Evolutionary conservation across 2,888 invertebrate species (phyloP), one percentile per base, ranked within the genome.

Genomic region (Teinopalpus imperialis): DNA sequence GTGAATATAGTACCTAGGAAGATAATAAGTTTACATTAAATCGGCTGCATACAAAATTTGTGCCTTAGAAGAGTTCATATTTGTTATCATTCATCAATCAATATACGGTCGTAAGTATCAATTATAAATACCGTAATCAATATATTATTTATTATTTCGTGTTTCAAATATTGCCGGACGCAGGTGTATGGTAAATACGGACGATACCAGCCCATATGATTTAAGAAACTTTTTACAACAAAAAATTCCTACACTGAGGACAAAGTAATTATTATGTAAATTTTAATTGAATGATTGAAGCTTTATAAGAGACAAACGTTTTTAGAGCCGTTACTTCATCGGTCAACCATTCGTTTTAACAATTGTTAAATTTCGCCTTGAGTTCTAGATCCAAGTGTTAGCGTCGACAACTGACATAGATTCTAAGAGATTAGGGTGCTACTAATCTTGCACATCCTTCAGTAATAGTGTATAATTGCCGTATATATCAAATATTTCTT

Each of bases 141-240:
- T 51, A 39, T 45, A 42, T 70, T 71, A 70, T 77, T 74, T 74
- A 74, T 72, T 66, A 66, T 62, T 57, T 52, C 60, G 57, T 67
- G 70, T 69, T 68, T 74, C 68, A 75, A 79, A 77, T 73, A 71
- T 56, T 65, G 70, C 78, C 85, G 86, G 86, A 85, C 72, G 83
- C 85, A 86, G 85, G 81, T 86, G 86, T 66, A 61, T 61, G 54
- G 60, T 56, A 57, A 61, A 71, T 60, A 66, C 74, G 76, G 75
- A 81, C 69, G 76, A 68, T 66, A 63, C 61, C 66, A 63, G 66
- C 58, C 66, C 63, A 62, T 61, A 62, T 69, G 69, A 66, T 71
- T 62, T 61, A 60, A 58, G 72, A 72, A 76, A 69, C 63, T 52
- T 61, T 57, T 56, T 57, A 58, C 56, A 49, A 53, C 57, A 58